These are phyloP conservation scores for Drosophila baimaii DNA, from an alignment of 1,140 invertebrate species.

Conservation along the genomic window DNA sequence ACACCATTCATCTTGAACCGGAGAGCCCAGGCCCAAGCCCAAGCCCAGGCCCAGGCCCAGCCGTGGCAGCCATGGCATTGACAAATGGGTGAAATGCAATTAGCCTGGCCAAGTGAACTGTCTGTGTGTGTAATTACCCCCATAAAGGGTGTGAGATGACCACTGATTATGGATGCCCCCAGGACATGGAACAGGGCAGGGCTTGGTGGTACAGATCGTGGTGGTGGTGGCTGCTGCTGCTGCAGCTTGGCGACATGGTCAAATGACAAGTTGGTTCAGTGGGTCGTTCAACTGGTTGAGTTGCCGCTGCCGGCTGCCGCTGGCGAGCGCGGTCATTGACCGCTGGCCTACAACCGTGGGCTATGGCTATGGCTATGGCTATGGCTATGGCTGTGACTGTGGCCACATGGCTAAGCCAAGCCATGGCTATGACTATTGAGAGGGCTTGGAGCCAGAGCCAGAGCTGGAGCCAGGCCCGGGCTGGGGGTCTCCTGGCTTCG, in stretches of 20 bases:
- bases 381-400: background rate
- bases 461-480: background rate
- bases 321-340: slow-evolving; percentile 58
- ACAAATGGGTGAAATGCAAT: slow-evolving; percentile 64
- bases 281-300: slow-evolving; percentile 74
- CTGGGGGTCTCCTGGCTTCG: background rate
- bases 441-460: background rate
- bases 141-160: slow-evolving; percentile 12
- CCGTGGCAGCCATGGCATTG: slow-evolving; percentile 17
- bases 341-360: slow-evolving; percentile 72
- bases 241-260: slow-evolving; percentile 64
- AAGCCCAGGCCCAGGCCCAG: background rate
- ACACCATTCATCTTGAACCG: slow-evolving; percentile 13
- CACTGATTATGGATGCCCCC: slow-evolving; percentile 5
- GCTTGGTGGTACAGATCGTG: background rate
- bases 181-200: background rate
- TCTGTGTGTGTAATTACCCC: slow-evolving; percentile 44
- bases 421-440: slow-evolving; percentile 3
- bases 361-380: slow-evolving; percentile 43
- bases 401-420: slow-evolving; percentile 20
- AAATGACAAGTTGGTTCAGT: slow-evolving; percentile 77
- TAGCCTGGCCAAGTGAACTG: slow-evolving; percentile 28
- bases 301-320: slow-evolving; percentile 29
- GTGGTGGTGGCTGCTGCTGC: slow-evolving; percentile 4
- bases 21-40: background rate